A percentile compares a stretch with the other conserved stretches of the same genome.
Evolutionary conservation across 2,113 vertebrate species (phyloP).

Genomic region (Aegotheles bennettii): DNA sequence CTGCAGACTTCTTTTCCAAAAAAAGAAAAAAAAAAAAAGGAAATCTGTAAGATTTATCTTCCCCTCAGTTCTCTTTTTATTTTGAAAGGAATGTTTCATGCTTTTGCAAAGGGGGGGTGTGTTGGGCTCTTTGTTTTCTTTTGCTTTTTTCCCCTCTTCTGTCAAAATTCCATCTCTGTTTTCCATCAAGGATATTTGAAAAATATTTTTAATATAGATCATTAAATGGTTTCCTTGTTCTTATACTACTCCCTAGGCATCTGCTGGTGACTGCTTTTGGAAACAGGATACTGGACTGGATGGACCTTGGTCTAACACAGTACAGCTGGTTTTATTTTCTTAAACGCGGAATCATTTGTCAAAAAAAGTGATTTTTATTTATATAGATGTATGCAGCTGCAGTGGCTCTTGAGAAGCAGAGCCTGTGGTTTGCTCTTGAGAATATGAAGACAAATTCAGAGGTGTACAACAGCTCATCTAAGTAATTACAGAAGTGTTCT

Average conservation of each 20-base stretch:
- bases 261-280: constrained; percentile 39
- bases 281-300: constrained; percentile 38
- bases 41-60: constrained; percentile 2
- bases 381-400: not conserved
- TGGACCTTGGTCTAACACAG: constrained; percentile 28
- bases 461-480: not conserved
- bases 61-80: not conserved
- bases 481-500: constrained; percentile 11
- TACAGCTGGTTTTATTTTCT: constrained; percentile 49
- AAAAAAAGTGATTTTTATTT: not conserved
- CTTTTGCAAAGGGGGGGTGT: not conserved
- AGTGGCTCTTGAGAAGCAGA: not conserved
- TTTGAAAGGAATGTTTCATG: constrained; percentile 32
- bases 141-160: not conserved
- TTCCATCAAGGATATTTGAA: not conserved
- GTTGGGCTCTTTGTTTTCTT: constrained; percentile 22
- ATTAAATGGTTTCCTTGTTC: constrained; percentile 64
- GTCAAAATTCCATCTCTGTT: constrained; percentile 24
- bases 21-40: not conserved
- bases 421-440: not conserved
- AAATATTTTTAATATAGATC: constrained; percentile 38
- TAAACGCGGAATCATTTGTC: constrained; percentile 3
- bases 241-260: constrained; percentile 45
- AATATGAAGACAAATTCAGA: constrained; percentile 9
- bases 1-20: not conserved